Conservation (phyloP, 2,888 invertebrate species). For the Xylota segnis region DNA sequence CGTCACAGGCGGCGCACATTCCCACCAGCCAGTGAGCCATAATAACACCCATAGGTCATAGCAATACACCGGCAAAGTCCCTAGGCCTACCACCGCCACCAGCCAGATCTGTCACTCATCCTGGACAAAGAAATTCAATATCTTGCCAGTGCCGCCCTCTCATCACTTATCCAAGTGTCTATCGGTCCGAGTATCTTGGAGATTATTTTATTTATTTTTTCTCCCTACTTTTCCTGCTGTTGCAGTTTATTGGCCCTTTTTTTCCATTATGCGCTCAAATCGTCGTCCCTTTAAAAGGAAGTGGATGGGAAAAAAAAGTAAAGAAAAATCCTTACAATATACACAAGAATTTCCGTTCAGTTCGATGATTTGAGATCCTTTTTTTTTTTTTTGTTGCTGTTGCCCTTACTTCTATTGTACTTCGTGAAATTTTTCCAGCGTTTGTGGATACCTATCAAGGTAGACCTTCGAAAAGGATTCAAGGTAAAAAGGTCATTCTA, state of each 20-base stretch:
- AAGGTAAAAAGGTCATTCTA: slow-evolving; percentile 46
- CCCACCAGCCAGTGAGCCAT: slow-evolving; percentile 18
- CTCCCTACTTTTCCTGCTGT: background rate
- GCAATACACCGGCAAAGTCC: slow-evolving; percentile 27
- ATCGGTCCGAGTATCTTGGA: slow-evolving; percentile 19
- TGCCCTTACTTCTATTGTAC: background rate
- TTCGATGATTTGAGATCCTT: slow-evolving; percentile 31
- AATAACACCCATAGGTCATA: slow-evolving; percentile 41
- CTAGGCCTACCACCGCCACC: slow-evolving; percentile 24
- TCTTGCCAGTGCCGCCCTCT: slow-evolving; percentile 49
- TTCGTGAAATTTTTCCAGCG: background rate
- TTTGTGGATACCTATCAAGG: background rate
- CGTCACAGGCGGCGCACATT: background rate
- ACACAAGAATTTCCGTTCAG: slow-evolving; percentile 19
- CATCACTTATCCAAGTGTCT: slow-evolving; percentile 52
- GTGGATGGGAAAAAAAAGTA: background rate
- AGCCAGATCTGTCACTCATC: slow-evolving; percentile 40
- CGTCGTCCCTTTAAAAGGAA: slow-evolving; percentile 19
- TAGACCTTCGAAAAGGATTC: slow-evolving; percentile 46
- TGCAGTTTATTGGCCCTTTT: slow-evolving; percentile 63
- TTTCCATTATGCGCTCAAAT: slow-evolving; percentile 37
- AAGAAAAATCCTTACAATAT: slow-evolving; percentile 11
- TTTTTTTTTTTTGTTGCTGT: background rate
- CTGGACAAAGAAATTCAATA: slow-evolving; percentile 62
- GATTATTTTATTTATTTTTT: slow-evolving; percentile 15